Evolutionary conservation across 2,113 vertebrate species (phyloP).

Genomic region (Ranitomeya imitator): DNA sequence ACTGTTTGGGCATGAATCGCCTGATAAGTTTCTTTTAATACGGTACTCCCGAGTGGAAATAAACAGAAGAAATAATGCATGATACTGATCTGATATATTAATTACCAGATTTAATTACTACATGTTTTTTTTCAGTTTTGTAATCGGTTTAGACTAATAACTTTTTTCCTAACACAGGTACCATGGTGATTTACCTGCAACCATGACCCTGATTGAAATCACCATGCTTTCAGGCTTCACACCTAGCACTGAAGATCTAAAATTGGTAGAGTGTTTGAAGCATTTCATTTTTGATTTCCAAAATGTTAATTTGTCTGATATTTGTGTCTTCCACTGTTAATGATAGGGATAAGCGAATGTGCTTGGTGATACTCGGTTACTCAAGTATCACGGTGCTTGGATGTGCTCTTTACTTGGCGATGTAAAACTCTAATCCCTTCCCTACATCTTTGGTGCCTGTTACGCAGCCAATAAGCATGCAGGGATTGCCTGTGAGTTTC

Average conservation of each 20-base stretch:
- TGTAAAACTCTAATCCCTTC: no score
- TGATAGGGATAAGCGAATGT: no score
- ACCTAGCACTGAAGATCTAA: conserved; percentile 20
- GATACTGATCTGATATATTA: not conserved
- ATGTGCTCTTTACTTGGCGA: no score
- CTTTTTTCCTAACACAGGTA: conserved; percentile 15
- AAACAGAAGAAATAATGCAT: not conserved
- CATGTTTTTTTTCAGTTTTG: not conserved
- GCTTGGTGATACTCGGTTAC: no score
- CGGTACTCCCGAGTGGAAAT: no score
- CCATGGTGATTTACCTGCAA: not conserved
- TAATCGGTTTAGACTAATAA: not conserved
- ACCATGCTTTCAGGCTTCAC: conserved; percentile 32
- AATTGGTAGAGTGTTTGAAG: not conserved
- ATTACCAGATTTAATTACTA: not conserved
- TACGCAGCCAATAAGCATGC: no score
- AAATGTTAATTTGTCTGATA: not conserved
- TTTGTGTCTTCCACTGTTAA: not conserved
- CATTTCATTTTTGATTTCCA: not conserved
- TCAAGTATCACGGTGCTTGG: no score
- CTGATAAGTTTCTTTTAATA: no score
- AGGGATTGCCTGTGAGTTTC: no score
- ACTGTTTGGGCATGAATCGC: no score
- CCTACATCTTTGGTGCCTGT: no score
- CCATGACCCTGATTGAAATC: conserved; percentile 36